Evolutionary conservation across 2,888 invertebrate species (phyloP), one percentile per base, ranked within the genome.

Genomic region (Acrocyrtus sp.): DNA sequence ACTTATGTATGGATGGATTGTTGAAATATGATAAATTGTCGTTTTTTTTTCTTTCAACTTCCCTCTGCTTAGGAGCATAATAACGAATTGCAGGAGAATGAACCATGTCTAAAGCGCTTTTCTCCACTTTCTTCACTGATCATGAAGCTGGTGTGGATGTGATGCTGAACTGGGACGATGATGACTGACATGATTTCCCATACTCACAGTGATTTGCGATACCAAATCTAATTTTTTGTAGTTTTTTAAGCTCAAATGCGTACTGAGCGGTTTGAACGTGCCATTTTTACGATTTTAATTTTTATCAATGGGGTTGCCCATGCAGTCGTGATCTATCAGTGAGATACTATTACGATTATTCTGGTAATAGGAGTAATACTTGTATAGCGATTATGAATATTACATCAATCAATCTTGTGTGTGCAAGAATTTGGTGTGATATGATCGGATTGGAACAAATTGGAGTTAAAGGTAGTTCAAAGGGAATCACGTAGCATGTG

Each of bases 281-380:
- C 67, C 41, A 51, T 73, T 61, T 68, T 67, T 45, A 61, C n/a
- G 61, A 67, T 60, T 66, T 60, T 67, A 56, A 66, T n/a, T n/a
- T n/a, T n/a, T n/a, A n/a, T n/a, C n/a, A n/a, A n/a, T n/a, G n/a
- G n/a, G n/a, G n/a, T n/a, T n/a, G n/a, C n/a, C n/a, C n/a, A n/a
- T n/a, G n/a, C n/a, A 53, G 41, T 67, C 57, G 62, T 57, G 65
- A 65, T 72, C 72, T 66, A 47, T 50, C 29, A 26, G 65, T 54
- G 41, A 70, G 63, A 72, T 70, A n/a, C n/a, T n/a, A 61, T 62
- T 72, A 72, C 72, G 72, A 72, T 72, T 72, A 65, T 22, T 67
- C 54, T 65, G 27, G n/a, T n/a, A n/a, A n/a, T n/a, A n/a, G n/a
- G n/a, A n/a, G n/a, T n/a, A n/a, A n/a, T n/a, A n/a, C n/a, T n/a